These are phyloP conservation scores for Chironomus riparius DNA, from an alignment of 2,888 invertebrate species.

Conservation along the genomic window DNA sequence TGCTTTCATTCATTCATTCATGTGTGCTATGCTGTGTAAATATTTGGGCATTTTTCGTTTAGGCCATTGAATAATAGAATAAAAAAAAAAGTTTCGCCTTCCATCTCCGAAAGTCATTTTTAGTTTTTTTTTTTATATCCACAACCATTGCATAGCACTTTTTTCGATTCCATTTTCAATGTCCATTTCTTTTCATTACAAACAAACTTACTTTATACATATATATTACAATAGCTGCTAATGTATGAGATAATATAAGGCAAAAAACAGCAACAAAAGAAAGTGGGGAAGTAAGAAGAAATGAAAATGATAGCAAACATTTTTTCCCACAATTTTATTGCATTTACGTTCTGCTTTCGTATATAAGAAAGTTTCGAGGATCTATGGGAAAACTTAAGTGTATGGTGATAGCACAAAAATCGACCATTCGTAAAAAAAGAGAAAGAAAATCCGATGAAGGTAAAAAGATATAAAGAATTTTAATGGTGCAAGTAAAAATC, in stretches of 20 bases:
- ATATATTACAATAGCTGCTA: background rate
- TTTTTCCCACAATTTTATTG: background rate
- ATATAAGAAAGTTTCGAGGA: background rate
- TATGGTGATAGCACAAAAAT: too few relatives aligned
- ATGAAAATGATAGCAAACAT: background rate
- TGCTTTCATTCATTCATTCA: background rate
- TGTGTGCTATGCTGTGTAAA: background rate
- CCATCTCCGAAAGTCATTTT: background rate
- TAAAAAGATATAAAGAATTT: background rate
- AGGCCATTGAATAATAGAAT: background rate
- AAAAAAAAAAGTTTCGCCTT: too few relatives aligned
- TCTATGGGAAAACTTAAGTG: background rate
- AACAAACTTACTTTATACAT: background rate
- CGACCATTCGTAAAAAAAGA: background rate
- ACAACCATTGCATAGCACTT: background rate
- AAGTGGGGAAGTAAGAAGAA: background rate
- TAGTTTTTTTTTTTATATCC: background rate
- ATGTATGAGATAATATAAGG: background rate
- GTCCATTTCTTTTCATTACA: background rate
- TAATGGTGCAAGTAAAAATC: slow-evolving; percentile 1
- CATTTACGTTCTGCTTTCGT: background rate
- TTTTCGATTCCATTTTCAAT: background rate
- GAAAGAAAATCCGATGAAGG: background rate
- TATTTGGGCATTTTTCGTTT: slow-evolving; percentile 7
- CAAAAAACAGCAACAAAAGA: background rate